A percentile compares a stretch with the other conserved stretches of the same genome.
phyloP scores from a whole-genome alignment of 2,113 vertebrate genomes.

The Aphyosemion australe region DNA sequence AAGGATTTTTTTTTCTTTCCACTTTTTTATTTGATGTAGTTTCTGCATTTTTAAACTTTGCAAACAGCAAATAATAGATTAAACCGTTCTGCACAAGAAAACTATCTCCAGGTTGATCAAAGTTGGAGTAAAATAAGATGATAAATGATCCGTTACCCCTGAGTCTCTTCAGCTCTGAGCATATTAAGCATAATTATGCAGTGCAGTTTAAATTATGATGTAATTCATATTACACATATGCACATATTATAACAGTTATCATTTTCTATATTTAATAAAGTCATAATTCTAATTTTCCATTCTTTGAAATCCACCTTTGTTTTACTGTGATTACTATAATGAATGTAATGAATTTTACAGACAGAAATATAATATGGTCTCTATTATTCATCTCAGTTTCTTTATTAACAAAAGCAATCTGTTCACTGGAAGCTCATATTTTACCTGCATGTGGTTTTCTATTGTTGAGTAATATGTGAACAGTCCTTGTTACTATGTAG shows the following conservation, averaged over 20 bases:
- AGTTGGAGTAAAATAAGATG: background rate
- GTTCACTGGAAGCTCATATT: slow-evolving; percentile 1
- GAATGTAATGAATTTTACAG: slow-evolving; percentile 39
- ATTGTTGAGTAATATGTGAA: too few relatives aligned
- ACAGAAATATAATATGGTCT: slow-evolving; percentile 21
- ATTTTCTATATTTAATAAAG: slow-evolving; percentile 30
- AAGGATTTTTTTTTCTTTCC: slow-evolving; percentile 58
- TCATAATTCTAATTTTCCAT: slow-evolving; percentile 32
- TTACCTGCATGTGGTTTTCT: too few relatives aligned
- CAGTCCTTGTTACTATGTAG: too few relatives aligned
- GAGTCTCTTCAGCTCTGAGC: background rate
- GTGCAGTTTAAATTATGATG: slow-evolving; percentile 8
- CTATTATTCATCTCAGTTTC: background rate
- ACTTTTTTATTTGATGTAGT: too few relatives aligned
- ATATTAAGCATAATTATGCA: slow-evolving; percentile 1
- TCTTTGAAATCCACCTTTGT: slow-evolving; percentile 22
- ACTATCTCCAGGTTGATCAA: slow-evolving; percentile 8
- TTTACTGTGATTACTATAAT: background rate
- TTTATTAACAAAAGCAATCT: slow-evolving; percentile 6
- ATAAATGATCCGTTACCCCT: slow-evolving; percentile 15
- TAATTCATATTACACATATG: slow-evolving; percentile 22
- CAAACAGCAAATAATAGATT: slow-evolving; percentile 8
- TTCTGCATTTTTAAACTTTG: slow-evolving; percentile 2
- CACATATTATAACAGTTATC: slow-evolving; percentile 24
- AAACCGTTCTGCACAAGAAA: slow-evolving; percentile 5